Conservation (phyloP, 2,113 vertebrate genomes). For the Misgurnus anguillicaudatus region DNA sequence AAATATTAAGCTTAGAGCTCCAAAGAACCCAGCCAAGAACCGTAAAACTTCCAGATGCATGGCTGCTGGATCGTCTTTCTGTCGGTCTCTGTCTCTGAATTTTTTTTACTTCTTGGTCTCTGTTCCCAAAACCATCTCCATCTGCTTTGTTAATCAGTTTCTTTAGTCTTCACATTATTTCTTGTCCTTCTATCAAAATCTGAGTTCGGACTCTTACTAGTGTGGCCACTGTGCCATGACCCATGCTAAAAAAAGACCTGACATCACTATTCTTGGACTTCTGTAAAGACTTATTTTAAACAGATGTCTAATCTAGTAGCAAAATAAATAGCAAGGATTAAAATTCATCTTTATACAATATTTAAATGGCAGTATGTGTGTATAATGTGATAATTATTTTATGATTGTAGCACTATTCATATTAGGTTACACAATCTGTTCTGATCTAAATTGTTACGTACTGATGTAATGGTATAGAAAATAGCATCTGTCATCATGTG, state of each 20-base stretch:
- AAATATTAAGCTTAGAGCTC: slow-evolving; percentile 78
- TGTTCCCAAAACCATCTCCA: not conserved
- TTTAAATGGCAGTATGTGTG: not conserved
- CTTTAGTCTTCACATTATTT: slow-evolving; percentile 4
- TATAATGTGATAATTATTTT: not conserved
- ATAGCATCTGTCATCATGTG: slow-evolving; percentile 38
- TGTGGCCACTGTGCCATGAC: not conserved
- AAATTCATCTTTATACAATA: not conserved
- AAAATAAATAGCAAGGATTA: slow-evolving; percentile 17
- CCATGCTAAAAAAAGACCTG: slow-evolving; percentile 7
- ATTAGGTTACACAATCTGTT: not conserved
- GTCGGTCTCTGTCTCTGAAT: slow-evolving; percentile 1
- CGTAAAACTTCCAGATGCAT: slow-evolving; percentile 78
- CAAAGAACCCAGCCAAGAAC: slow-evolving; percentile 83
- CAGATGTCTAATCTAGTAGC: slow-evolving; percentile 3
- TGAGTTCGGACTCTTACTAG: not conserved
- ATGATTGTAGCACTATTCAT: not conserved
- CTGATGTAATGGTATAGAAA: slow-evolving; percentile 36
- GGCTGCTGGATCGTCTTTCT: slow-evolving; percentile 11
- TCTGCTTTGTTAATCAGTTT: not conserved
- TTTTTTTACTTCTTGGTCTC: not conserved
- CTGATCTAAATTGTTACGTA: not conserved
- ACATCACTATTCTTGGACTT: slow-evolving; percentile 1
- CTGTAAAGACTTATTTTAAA: slow-evolving; percentile 16
- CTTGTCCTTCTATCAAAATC: not conserved